Conservation (phyloP, 2,113 vertebrate genomes). For the Hippocampus barbouri region DNA sequence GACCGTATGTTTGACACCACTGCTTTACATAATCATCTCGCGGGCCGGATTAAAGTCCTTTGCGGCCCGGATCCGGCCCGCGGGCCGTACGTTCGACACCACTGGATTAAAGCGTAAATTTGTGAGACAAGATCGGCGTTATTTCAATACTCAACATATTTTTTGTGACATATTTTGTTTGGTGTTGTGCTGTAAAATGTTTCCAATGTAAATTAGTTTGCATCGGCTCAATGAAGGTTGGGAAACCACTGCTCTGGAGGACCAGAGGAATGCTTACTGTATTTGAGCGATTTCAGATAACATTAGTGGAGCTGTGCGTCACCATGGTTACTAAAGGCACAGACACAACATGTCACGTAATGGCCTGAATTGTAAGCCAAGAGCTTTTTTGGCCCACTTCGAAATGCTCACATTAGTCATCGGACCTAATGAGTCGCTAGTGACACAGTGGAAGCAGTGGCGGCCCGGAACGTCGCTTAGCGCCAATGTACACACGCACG, state of each 20-base stretch:
- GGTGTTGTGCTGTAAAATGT: not conserved
- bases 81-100: too few species aligned
- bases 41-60: too few species aligned
- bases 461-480: slow-evolving; percentile 19
- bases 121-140: not conserved
- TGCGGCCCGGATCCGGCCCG: too few species aligned
- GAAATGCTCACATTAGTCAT: slow-evolving; percentile 50
- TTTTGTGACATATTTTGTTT: not conserved
- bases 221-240: not conserved
- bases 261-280: not conserved
- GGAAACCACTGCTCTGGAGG: not conserved
- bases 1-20: too few species aligned
- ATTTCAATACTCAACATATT: not conserved
- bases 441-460: slow-evolving; percentile 32
- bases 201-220: not conserved
- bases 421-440: slow-evolving; percentile 45
- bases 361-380: slow-evolving; percentile 16
- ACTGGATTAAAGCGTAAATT: too few species aligned
- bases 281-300: not conserved
- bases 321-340: slow-evolving; percentile 38
- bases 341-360: slow-evolving; percentile 23
- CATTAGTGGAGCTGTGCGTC: slow-evolving; percentile 1
- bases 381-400: slow-evolving; percentile 48
- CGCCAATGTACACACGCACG: slow-evolving; percentile 26
- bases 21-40: too few species aligned